A percentile compares a stretch with the other conserved stretches of the same genome.
These are phyloP conservation scores for Cryptotis parvus DNA, from an alignment of 2,113 vertebrate species.

Conservation along the genomic window DNA sequence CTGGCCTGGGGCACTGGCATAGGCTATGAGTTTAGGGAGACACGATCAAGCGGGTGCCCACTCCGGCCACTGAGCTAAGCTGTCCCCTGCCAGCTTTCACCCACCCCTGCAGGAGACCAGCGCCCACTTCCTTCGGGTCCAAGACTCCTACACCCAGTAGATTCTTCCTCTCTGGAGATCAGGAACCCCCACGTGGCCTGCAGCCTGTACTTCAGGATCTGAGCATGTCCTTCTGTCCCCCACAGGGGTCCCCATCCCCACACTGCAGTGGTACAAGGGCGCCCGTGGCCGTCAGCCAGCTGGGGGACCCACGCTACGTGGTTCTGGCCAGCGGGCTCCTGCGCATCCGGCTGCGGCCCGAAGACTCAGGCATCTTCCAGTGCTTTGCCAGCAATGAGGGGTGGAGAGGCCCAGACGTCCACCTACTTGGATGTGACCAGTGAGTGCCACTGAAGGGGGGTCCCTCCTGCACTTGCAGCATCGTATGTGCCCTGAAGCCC, in stretches of 20 bases:
- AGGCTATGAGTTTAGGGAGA: too few species aligned
- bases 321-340: conserved; percentile 88
- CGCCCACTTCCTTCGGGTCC: too few species aligned
- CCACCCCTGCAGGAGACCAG: too few species aligned
- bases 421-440: conserved; percentile 95
- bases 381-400: conserved; percentile 94
- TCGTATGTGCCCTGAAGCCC: too few species aligned
- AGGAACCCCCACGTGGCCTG: too few species aligned
- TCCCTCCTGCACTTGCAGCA: too few species aligned
- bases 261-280: conserved; percentile 95
- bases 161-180: too few species aligned
- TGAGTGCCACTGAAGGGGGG: conserved; percentile 85
- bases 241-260: conserved; percentile 92
- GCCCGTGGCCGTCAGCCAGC: conserved; percentile 89
- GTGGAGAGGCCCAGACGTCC: conserved; percentile 92
- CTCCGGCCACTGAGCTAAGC: too few species aligned
- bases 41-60: too few species aligned
- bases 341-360: conserved; percentile 90
- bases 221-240: neutral
- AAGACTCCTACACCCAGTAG: too few species aligned
- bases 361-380: conserved; percentile 96
- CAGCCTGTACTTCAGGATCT: neutral
- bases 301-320: conserved; percentile 93
- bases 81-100: too few species aligned
- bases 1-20: too few species aligned